These are phyloP conservation scores for Zosterops pallidus DNA, from an alignment of 2,113 vertebrate genomes.

Conservation along the genomic window DNA sequence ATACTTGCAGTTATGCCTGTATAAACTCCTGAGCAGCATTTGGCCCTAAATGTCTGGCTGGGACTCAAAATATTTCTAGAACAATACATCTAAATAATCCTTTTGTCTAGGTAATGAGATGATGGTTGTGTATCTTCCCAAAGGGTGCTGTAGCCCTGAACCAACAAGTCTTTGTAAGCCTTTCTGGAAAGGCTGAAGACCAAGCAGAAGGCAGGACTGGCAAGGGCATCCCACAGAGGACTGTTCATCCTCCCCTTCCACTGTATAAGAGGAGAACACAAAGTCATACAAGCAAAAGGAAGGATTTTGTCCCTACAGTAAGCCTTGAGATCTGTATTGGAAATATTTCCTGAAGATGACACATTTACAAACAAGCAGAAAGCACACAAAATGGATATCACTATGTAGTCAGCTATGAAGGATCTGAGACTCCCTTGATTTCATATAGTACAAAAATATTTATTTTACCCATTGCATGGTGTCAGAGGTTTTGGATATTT, in stretches of 20 bases:
- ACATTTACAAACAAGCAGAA: not conserved
- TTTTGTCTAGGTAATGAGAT: not conserved
- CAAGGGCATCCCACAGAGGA: not conserved
- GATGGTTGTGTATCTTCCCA: not conserved
- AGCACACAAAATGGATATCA: not conserved
- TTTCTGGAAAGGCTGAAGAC: not conserved
- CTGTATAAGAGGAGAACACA: not conserved
- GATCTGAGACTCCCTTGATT: not conserved
- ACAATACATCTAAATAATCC: not conserved
- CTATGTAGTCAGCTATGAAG: not conserved
- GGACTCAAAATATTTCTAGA: not conserved
- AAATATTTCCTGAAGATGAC: not conserved
- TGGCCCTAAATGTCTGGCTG: not conserved
- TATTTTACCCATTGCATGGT: not conserved
- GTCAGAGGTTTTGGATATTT: slow-evolving; percentile 3
- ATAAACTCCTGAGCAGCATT: not conserved
- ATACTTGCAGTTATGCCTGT: not conserved
- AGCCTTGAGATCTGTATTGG: not conserved
- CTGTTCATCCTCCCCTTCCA: not conserved
- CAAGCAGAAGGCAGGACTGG: not conserved
- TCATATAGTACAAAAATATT: not conserved
- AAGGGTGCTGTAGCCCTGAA: not conserved
- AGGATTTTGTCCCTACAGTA: not conserved
- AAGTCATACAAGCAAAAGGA: not conserved
- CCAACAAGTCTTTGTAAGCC: not conserved